These are phyloP conservation scores for Pantelozetes paolii DNA, from an alignment of 2,888 invertebrate genomes.

Conservation along the genomic window DNA sequence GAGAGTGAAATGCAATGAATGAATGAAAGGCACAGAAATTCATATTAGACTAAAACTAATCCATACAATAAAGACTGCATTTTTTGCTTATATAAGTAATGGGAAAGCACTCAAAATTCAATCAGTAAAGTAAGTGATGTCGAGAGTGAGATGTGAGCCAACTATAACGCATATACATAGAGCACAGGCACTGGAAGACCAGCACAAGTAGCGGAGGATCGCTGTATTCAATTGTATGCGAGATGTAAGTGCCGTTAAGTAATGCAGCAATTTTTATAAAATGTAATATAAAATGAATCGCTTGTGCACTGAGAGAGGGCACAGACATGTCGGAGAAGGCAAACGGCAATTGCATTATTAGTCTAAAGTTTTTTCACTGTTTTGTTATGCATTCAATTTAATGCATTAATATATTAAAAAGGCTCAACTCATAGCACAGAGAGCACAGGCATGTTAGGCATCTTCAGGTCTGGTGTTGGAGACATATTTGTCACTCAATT, in stretches of 20 bases:
- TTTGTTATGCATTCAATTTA: slow-evolving; percentile 20
- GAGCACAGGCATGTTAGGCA: neutral
- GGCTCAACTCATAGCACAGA: neutral
- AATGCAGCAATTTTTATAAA: slow-evolving; percentile 36
- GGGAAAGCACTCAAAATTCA: slow-evolving; percentile 32
- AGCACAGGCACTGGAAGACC: neutral
- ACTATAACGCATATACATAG: neutral
- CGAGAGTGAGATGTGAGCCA: slow-evolving; percentile 9
- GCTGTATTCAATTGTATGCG: slow-evolving; percentile 27
- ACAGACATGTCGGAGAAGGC: neutral
- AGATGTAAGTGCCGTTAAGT: slow-evolving; percentile 26
- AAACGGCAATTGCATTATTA: slow-evolving; percentile 24
- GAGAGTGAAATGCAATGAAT: neutral
- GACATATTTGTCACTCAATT: too few relatives aligned
- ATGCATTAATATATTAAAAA: slow-evolving; percentile 33
- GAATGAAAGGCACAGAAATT: neutral
- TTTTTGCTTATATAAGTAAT: slow-evolving; percentile 32
- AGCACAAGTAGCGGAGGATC: slow-evolving; percentile 1
- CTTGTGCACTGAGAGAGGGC: neutral
- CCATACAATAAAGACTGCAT: slow-evolving; percentile 4
- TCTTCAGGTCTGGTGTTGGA: neutral
- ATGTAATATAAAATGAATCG: slow-evolving; percentile 34
- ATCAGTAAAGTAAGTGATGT: slow-evolving; percentile 34
- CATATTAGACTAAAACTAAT: slow-evolving; percentile 12
- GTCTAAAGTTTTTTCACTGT: neutral